These are phyloP conservation scores for Pelosia muscerda DNA, from an alignment of 2,888 invertebrate genomes.

Conservation along the genomic window DNA sequence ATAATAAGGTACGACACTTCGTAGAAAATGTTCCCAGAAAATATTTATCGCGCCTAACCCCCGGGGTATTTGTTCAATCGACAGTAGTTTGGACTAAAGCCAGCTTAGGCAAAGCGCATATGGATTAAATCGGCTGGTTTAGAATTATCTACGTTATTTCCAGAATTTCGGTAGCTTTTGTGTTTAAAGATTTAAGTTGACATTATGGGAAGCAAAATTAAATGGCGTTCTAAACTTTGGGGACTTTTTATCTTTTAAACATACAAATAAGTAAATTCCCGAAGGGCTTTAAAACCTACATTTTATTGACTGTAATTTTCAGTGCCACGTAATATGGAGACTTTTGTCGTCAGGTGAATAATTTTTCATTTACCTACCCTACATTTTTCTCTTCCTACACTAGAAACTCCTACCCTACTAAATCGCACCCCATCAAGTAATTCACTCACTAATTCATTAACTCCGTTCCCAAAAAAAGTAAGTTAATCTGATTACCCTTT, in stretches of 20 bases:
- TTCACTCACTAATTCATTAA: not conserved
- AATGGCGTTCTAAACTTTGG: not conserved
- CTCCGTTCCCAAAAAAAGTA: not conserved
- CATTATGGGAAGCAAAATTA: conserved; percentile 5
- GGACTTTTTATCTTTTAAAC: not conserved
- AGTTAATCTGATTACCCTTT: conserved; percentile 22
- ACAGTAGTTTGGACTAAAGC: conserved; percentile 50
- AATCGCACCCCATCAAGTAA: not conserved
- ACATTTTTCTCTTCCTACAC: not conserved
- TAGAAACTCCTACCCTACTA: not conserved
- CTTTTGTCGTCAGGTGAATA: no score
- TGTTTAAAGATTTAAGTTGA: conserved; percentile 18
- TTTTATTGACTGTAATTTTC: no score
- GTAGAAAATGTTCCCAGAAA: conserved; percentile 11
- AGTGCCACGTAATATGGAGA: no score
- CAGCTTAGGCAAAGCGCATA: conserved; percentile 35
- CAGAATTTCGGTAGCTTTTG: conserved; percentile 19
- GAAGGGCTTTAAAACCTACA: no score
- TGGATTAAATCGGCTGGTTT: conserved; percentile 35
- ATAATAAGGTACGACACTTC: conserved; percentile 21
- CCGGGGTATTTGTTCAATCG: conserved; percentile 39
- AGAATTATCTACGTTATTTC: conserved; percentile 38
- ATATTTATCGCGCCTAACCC: conserved; percentile 32
- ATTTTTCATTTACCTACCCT: no score
- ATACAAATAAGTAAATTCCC: no score